Percentiles rank a stretch among this genome's conserved stretches.
phyloP scores from a whole-genome alignment of 2,797 vertebrate genomes.

The Glyptemys insculpta region DNA sequence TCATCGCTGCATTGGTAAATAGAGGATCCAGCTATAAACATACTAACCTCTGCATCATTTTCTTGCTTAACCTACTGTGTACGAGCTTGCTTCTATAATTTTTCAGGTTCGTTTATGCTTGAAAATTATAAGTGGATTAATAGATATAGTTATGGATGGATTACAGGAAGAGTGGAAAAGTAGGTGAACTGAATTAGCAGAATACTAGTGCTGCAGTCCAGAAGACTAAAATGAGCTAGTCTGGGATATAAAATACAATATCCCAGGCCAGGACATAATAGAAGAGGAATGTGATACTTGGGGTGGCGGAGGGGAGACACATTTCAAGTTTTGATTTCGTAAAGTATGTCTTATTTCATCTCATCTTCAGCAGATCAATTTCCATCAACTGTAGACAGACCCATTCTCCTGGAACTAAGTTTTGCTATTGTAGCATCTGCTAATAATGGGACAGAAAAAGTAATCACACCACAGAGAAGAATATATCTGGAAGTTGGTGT shows the following conservation, averaged over 20 bases:
- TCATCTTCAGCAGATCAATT: background rate
- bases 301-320: too few relatives aligned
- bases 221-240: background rate
- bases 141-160: background rate
- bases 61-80: constrained; percentile 21
- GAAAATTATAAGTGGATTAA: background rate
- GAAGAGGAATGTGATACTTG: background rate
- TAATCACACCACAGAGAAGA: background rate
- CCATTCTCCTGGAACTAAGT: background rate
- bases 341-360: background rate
- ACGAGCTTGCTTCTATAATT: constrained; percentile 2
- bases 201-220: fast-evolving
- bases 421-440: background rate
- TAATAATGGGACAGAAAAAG: background rate
- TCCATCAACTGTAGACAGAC: background rate
- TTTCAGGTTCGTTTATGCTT: background rate
- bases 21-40: constrained; percentile 32
- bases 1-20: constrained; percentile 54
- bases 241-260: background rate
- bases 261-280: fast-evolving
- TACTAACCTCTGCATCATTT: constrained; percentile 34
- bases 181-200: background rate
- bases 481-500: background rate
- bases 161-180: background rate
- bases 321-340: background rate